These are phyloP conservation scores for Sebastes matsubarae DNA, from an alignment of 2,797 vertebrate genomes.

Conservation along the genomic window DNA sequence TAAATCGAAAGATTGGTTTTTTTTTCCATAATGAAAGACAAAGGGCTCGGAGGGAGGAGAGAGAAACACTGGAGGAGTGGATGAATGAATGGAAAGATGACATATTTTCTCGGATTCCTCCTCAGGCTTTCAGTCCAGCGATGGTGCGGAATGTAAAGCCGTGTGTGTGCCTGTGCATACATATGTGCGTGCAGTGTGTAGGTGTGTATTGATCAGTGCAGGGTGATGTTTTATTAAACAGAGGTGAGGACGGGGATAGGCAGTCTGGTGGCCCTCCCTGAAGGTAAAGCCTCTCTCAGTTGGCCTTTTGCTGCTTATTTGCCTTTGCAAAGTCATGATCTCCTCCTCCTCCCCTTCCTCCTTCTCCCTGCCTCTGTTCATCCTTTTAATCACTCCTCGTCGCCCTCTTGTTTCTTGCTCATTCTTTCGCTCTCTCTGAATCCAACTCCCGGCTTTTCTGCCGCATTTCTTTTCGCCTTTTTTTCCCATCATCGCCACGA, in stretches of 20 bases:
- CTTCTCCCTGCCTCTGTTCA: neutral
- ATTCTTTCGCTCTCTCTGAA: neutral
- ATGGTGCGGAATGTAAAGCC: constrained; percentile 49
- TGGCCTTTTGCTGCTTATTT: neutral
- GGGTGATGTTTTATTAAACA: constrained; percentile 75
- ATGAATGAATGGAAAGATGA: constrained; percentile 19
- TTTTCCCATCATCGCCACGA: no score
- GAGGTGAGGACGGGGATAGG: constrained; percentile 32
- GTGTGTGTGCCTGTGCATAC: constrained; percentile 3
- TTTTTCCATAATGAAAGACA: constrained; percentile 39
- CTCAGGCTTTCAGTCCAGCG: neutral
- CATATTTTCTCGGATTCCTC: constrained; percentile 21
- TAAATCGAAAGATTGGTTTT: constrained; percentile 33
- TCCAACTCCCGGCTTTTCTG: neutral
- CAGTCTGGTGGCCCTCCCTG: constrained; percentile 26
- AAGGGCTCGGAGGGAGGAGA: neutral
- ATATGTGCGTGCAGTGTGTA: constrained; percentile 7
- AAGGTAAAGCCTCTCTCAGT: constrained; percentile 27
- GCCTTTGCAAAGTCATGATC: neutral
- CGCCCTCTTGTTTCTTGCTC: neutral
- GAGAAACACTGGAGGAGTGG: neutral
- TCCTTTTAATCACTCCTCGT: constrained; percentile 11
- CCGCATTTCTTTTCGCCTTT: neutral
- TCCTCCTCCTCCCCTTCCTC: neutral
- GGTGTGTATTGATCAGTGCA: constrained; percentile 51